Evolutionary conservation across 2,888 invertebrate species (phyloP), one percentile per base, ranked within the genome.

Genomic region (Cordilura impudica): DNA sequence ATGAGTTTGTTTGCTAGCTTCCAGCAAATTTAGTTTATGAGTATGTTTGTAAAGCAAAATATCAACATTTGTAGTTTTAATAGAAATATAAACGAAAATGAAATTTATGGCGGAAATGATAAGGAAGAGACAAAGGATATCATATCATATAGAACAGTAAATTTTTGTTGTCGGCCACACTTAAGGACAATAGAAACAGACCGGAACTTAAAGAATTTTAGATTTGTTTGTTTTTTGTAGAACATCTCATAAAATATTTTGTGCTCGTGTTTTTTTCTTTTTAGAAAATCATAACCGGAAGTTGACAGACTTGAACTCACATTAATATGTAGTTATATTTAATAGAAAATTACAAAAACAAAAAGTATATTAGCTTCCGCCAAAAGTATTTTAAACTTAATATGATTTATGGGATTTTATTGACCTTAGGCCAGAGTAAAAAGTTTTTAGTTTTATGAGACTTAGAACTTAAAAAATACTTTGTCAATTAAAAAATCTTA

Each of bases 31-130:
- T 58, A 49, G 56, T 53, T 23, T 21, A 66, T 19, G 69, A 56
- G 56, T 61, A 71, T 70, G 58, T 66, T 65, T 31, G 8, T 23
- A 35, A 49, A 63, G 63, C 67, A 65, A 75, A 71, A 81, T 70
- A 79, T 77, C 76, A 74, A 63, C 76, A 78, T 81, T 82, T 80
- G 74, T 75, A 80, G 79, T 87, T 87, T 85, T 87, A 86, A 88
- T 87, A 87, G 88, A 88, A 88, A 89, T 84, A 87, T 86, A 86
- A 86, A 86, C 82, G 78, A 85, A 87, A 39, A 87, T 86, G 83
- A 87, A 87, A 89, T 89, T 89, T 89, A 89, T 89, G 87, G 86
- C 88, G 88, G 88, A 89, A 88, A 86, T 87, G 89, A 89, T 89
- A 89, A 87, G 83, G 82, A 82, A 63, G 16, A 80, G 39, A 19